Base-by-base conservation (phyloP, 2,888 invertebrate genomes). In the Drosophila silvestris region DNA sequence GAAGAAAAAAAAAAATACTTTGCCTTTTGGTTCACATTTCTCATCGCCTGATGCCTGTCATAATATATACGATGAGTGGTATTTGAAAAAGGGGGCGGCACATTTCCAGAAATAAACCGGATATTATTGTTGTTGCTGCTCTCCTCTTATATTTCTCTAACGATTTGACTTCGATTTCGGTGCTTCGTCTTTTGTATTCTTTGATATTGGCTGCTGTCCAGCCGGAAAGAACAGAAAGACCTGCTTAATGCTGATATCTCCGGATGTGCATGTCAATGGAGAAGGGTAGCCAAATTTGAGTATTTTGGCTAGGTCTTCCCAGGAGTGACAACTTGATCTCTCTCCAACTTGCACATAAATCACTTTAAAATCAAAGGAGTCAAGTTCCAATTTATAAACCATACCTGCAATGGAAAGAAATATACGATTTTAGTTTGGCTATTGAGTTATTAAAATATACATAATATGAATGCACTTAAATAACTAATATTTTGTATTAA, bases 31-130 rank as follows among this genome's bases (percentile, higher is more conserved):
- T 69, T 28, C 53, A 37, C 53, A 54, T 80, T 74, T 68, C 69
- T 66, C 56, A 53, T 65, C 37, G 65, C 53, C 33, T 54, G 65
- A 70, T 69, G 73, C 66, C 70, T 82, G 83, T 81, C 85, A 77
- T 74, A 81, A 79, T 74, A 71, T 51, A 44, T n/a, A 59, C 16
- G 16, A 26, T 9, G 47, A 28, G 28, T 26, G 5, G 28, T 47
- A 16, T 47, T 47, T 47, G 47, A 9, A 26, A 47, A 51, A 50
- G n/a, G 47, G 58, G 41, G 56, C 44, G 50, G 62, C 41, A 28
- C 39, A 26, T 33, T 59, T 66, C 60, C 67, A 54, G 56, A 77
- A 81, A 70, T 68, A 69, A 71, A 79, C 79, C 88, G 85, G 86
- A 85, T 80, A 82, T 83, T 77, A 77, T 78, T 73, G 72, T 75